These are phyloP conservation scores for Streptopelia turtur DNA, from an alignment of 2,797 vertebrate species.

Conservation along the genomic window DNA sequence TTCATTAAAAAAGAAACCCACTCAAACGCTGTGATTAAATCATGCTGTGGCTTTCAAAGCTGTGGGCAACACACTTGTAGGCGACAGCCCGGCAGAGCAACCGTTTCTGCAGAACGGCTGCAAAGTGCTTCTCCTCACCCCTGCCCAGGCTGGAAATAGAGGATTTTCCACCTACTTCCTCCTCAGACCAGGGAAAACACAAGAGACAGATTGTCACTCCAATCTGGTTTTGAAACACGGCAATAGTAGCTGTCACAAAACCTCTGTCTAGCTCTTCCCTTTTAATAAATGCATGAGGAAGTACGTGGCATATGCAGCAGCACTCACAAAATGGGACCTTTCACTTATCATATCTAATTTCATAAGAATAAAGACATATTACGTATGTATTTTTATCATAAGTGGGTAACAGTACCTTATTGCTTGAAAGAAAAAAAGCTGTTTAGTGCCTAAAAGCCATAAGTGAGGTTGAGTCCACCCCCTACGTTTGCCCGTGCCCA, in stretches of 20 bases:
- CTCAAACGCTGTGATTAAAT: background rate
- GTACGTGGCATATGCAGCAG: accelerated
- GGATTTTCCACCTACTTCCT: background rate
- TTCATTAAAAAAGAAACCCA: constrained; percentile 1
- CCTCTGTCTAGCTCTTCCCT: background rate
- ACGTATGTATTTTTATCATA: background rate
- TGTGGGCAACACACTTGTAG: background rate
- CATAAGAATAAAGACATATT: background rate
- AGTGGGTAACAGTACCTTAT: background rate
- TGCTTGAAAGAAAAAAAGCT: background rate
- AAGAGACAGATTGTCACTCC: background rate
- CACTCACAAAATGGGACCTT: background rate
- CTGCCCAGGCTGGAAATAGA: background rate
- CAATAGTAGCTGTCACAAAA: background rate
- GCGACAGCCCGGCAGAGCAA: background rate
- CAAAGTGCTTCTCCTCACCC: background rate
- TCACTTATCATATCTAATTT: background rate
- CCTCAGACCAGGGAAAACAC: background rate
- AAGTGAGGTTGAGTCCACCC: background rate
- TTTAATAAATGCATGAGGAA: background rate
- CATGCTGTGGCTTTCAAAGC: background rate
- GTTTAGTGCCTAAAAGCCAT: background rate
- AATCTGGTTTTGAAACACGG: background rate
- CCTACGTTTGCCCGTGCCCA: background rate
- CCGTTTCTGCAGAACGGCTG: background rate